phyloP scores from a whole-genome alignment of 1,140 invertebrate genomes.

The Ostrea edulis region DNA sequence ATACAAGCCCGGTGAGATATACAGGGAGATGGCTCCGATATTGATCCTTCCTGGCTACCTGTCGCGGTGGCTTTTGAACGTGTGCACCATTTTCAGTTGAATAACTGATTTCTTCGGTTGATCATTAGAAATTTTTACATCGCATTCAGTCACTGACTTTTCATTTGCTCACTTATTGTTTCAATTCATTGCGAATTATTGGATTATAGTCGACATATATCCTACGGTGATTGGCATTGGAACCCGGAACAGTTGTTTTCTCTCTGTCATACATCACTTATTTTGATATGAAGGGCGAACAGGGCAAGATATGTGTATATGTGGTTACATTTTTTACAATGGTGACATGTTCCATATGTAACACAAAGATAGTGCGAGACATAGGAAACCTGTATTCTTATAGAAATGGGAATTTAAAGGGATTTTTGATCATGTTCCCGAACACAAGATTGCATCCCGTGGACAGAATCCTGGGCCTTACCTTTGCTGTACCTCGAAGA shows the following conservation, averaged over 20 bases:
- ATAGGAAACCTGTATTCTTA: conserved; percentile 7
- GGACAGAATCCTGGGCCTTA: background rate
- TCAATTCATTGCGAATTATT: background rate
- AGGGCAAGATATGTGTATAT: background rate
- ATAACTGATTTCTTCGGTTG: conserved; percentile 4
- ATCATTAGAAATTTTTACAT: conserved; percentile 7
- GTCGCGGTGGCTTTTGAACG: conserved; percentile 32
- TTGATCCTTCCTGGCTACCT: conserved; percentile 18
- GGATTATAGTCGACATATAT: background rate
- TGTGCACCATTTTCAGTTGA: conserved; percentile 32
- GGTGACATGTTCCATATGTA: conserved; percentile 9
- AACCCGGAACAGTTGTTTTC: background rate
- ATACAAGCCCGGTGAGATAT: background rate
- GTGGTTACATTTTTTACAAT: background rate
- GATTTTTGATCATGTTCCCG: conserved; percentile 19
- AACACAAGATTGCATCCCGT: background rate
- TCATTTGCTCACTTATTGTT: background rate
- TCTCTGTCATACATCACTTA: background rate
- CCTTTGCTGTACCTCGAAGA: background rate
- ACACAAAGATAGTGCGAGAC: background rate
- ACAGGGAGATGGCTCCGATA: background rate
- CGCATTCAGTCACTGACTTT: background rate
- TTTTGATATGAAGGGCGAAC: background rate
- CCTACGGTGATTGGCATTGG: background rate
- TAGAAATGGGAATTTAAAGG: background rate